phyloP scores from a whole-genome alignment of 2,888 invertebrate species.

The Oxytorus armatus region DNA sequence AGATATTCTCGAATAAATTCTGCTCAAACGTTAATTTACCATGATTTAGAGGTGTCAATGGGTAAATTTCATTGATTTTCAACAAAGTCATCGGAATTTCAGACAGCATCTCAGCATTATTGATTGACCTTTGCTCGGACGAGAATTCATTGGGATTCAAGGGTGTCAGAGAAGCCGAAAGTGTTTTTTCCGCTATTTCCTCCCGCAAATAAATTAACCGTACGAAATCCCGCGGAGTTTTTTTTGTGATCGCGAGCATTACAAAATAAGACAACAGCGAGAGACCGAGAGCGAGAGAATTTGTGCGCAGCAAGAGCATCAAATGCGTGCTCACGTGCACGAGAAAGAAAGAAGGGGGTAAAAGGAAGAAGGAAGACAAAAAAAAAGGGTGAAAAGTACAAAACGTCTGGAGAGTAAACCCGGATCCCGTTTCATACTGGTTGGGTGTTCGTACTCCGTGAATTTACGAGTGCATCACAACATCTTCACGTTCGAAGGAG shows the following conservation, averaged over 20 bases:
- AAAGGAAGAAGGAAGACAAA: neutral
- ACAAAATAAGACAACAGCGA: neutral
- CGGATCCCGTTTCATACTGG: constrained; percentile 60
- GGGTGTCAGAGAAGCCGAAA: too few relatives aligned
- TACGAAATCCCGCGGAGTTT: constrained; percentile 6
- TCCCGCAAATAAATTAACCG: neutral
- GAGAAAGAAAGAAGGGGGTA: constrained; percentile 2
- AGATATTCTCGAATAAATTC: neutral
- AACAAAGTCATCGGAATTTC: too few relatives aligned
- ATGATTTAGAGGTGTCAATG: neutral
- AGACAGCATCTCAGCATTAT: too few relatives aligned
- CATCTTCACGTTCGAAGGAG: constrained; percentile 31
- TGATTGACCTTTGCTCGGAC: too few relatives aligned
- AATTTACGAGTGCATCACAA: constrained; percentile 49
- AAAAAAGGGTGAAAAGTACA: constrained; percentile 22
- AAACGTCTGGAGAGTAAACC: constrained; percentile 23
- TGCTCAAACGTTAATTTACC: neutral
- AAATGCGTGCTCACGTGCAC: constrained; percentile 26
- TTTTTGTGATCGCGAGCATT: constrained; percentile 17
- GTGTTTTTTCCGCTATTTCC: too few relatives aligned
- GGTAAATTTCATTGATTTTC: too few relatives aligned
- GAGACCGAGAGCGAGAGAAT: too few relatives aligned
- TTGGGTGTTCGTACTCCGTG: constrained; percentile 27
- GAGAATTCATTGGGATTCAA: too few relatives aligned
- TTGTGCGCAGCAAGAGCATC: neutral